These are phyloP conservation scores for Lerista edwardsae DNA, from an alignment of 2,797 vertebrate species.

Conservation along the genomic window DNA sequence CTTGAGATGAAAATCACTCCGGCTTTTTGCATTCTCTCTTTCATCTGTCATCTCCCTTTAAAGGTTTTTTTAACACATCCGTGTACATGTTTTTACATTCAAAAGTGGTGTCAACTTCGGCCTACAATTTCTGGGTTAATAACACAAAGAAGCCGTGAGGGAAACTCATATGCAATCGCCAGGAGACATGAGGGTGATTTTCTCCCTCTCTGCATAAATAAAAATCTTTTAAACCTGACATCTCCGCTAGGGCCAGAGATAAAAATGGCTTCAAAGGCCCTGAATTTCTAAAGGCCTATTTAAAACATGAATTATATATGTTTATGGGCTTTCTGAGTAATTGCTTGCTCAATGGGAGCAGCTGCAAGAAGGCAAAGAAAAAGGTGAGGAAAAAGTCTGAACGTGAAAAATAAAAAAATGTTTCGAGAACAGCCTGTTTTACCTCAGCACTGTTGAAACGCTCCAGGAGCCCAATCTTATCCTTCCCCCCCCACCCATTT, in stretches of 20 bases:
- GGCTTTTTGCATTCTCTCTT: neutral
- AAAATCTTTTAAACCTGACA: slow-evolving; percentile 65
- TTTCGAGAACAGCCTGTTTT: slow-evolving; percentile 48
- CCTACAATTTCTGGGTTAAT: neutral
- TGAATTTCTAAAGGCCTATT: slow-evolving; percentile 59
- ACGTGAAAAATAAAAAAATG: slow-evolving; percentile 58
- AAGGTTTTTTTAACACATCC: neutral
- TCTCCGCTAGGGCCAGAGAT: slow-evolving; percentile 54
- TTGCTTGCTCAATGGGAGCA: slow-evolving; percentile 66
- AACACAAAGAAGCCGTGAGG: neutral
- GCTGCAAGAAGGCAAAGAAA: slow-evolving; percentile 39
- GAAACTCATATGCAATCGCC: neutral
- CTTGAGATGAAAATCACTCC: neutral
- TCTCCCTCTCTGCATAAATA: slow-evolving; percentile 62
- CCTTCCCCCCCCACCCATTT: too few relatives aligned
- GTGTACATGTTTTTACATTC: too few relatives aligned
- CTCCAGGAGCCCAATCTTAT: neutral
- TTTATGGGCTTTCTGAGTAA: slow-evolving; percentile 67
- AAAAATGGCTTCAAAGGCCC: slow-evolving; percentile 61
- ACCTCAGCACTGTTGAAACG: slow-evolving; percentile 46
- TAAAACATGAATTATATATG: slow-evolving; percentile 68
- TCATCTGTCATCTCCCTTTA: neutral
- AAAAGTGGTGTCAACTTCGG: neutral
- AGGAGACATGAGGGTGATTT: slow-evolving; percentile 45
- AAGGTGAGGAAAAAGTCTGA: slow-evolving; percentile 12